phyloP scores from a whole-genome alignment of 2,113 vertebrate species.

The Nesogale talazaci region DNA sequence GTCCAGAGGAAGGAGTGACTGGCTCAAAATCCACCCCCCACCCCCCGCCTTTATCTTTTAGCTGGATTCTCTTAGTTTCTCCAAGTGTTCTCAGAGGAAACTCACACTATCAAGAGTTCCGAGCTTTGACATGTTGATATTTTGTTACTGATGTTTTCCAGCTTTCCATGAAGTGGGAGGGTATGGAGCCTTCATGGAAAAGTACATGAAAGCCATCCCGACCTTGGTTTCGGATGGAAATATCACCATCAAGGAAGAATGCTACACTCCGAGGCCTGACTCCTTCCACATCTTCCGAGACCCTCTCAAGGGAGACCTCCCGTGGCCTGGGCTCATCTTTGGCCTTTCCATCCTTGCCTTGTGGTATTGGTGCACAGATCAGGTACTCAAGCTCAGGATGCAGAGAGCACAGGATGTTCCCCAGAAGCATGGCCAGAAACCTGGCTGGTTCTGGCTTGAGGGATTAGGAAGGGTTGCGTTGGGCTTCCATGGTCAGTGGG shows the following conservation, averaged over 20 bases:
- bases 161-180: constrained; percentile 93
- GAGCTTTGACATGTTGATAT: neutral
- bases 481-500: neutral
- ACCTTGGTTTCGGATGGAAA: constrained; percentile 23
- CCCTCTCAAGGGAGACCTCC: constrained; percentile 90
- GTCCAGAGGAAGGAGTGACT: no score
- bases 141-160: constrained; percentile 77
- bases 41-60: no score
- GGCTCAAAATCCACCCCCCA: no score
- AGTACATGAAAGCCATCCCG: constrained; percentile 93
- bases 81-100: neutral
- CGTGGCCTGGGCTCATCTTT: constrained; percentile 95
- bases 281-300: constrained; percentile 95
- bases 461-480: neutral
- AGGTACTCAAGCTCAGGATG: constrained; percentile 85
- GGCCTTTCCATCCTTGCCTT: constrained; percentile 91
- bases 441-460: neutral
- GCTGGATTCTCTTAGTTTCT: neutral
- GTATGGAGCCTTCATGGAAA: constrained; percentile 88
- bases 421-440: neutral
- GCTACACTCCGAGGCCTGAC: constrained; percentile 91
- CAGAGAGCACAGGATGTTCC: neutral
- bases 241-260: constrained; percentile 46
- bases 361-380: constrained; percentile 99
- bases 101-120: neutral